A percentile compares a stretch with the other conserved stretches of the same genome.
Evolutionary conservation across 2,113 vertebrate genomes (phyloP).

Genomic region (Pogonocichla stellata): DNA sequence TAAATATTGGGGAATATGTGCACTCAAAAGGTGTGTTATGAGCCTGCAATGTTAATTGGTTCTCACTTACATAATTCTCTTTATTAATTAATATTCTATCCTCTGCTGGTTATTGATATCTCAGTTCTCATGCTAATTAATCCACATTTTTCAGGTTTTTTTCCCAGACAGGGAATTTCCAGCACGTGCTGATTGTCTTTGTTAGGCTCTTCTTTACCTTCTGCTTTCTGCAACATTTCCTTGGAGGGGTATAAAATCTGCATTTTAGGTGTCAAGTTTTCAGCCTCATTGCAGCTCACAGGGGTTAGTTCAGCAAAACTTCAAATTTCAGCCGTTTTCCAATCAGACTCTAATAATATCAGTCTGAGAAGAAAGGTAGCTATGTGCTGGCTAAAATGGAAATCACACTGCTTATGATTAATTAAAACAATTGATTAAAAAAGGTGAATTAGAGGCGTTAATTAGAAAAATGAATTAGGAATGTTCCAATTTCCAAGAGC

Average conservation of each 20-base stretch:
- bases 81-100: background rate
- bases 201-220: background rate
- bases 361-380: background rate
- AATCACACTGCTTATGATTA: background rate
- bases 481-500: background rate
- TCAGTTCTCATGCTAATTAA: background rate
- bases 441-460: background rate
- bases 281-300: background rate
- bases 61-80: background rate
- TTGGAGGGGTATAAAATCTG: background rate
- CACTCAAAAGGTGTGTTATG: background rate
- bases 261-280: background rate
- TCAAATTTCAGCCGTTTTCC: background rate
- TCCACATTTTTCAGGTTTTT: background rate
- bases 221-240: background rate
- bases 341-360: background rate
- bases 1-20: background rate
- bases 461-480: background rate
- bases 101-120: background rate
- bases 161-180: background rate
- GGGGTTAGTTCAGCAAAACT: background rate
- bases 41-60: background rate
- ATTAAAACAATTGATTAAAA: background rate
- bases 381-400: background rate
- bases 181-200: background rate